Evolutionary conservation across 2,888 invertebrate species (phyloP).

Genomic region (Euzophera pinguis): DNA sequence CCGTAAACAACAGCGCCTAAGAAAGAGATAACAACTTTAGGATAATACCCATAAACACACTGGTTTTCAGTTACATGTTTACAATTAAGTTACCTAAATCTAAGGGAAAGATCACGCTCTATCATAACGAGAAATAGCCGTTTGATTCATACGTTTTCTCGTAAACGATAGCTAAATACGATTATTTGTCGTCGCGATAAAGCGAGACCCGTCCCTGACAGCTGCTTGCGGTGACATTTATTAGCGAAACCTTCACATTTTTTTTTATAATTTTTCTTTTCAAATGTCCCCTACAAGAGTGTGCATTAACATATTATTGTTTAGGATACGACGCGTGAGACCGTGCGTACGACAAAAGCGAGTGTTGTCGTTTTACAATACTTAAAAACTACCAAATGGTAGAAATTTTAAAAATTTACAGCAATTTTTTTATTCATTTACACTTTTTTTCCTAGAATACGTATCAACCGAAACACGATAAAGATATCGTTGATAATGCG

Average conservation of each 20-base stretch:
- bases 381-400: conserved; percentile 50
- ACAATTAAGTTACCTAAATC: conserved; percentile 49
- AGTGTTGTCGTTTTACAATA: conserved; percentile 40
- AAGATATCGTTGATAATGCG: conserved; percentile 20
- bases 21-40: conserved; percentile 78
- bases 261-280: conserved; percentile 13
- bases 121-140: background rate
- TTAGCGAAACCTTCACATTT: conserved; percentile 21
- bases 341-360: conserved; percentile 42
- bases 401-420: conserved; percentile 26
- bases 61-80: conserved; percentile 47
- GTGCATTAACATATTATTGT: conserved; percentile 60
- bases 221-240: conserved; percentile 54
- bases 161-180: background rate
- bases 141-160: background rate
- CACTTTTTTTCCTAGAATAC: conserved; percentile 12
- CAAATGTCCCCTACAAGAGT: conserved; percentile 53
- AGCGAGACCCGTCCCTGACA: conserved; percentile 23
- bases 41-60: conserved; percentile 70
- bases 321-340: conserved; percentile 46
- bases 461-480: conserved; percentile 9
- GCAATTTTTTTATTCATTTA: conserved; percentile 18
- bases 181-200: background rate
- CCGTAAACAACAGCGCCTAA: conserved; percentile 76
- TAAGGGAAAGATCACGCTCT: conserved; percentile 22